These are phyloP conservation scores for Ormia ochracea DNA, from an alignment of 2,888 invertebrate species.

Conservation along the genomic window DNA sequence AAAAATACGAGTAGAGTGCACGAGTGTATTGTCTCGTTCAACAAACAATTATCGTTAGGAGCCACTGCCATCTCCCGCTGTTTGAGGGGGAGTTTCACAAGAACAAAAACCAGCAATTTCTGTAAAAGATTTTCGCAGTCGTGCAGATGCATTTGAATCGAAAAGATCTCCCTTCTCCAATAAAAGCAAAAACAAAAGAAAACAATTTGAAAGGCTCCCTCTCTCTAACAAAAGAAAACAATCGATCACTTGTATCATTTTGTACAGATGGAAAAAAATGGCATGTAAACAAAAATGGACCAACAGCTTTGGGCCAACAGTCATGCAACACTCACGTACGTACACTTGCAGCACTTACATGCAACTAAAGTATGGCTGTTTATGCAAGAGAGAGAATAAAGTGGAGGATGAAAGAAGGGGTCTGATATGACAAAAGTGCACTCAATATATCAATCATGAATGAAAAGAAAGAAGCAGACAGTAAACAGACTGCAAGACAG, in stretches of 20 bases:
- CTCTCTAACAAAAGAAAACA: background rate
- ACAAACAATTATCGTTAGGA: background rate
- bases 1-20: background rate
- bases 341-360: background rate
- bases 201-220: background rate
- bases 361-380: too few relatives aligned
- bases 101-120: background rate
- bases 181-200: background rate
- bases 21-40: background rate
- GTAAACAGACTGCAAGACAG: background rate
- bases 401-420: background rate
- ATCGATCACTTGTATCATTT: slow-evolving; percentile 10
- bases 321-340: too few relatives aligned
- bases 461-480: slow-evolving; percentile 28
- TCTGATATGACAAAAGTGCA: slow-evolving; percentile 17
- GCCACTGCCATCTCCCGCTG: slow-evolving; percentile 3
- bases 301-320: slow-evolving; percentile 29
- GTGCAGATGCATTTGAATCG: background rate
- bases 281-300: background rate
- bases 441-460: slow-evolving; percentile 55
- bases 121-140: background rate
- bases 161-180: background rate
- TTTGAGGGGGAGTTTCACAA: background rate
- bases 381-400: background rate
- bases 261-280: background rate